Base-by-base conservation (phyloP, 2,113 vertebrate species). In the Dicrurus megarhynchus region DNA sequence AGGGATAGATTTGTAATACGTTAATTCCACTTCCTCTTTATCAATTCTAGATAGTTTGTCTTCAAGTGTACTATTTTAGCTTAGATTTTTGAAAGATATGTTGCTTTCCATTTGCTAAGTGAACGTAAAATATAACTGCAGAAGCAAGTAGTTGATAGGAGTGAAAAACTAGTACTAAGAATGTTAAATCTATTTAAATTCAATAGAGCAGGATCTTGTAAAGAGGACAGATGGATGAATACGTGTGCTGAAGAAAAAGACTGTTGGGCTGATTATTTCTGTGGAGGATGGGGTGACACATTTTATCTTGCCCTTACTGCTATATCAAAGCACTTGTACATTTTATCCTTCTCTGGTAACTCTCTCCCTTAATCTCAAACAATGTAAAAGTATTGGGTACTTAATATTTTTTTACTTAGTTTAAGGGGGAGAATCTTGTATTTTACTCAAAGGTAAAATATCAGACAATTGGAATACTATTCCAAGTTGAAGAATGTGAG, bases 121-220 rank as follows among this genome's bases (percentile, higher is more conserved):
- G 94, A 97, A 93, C 85, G 81, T 91, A 96, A 97, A 97, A 85
- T 95, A 68, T 69, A 97, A 79, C 85, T 95, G 86, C 93, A 96
- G 96, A 97, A 95, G 59, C 96, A 97, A 96, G 80, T 89, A 96
- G 74, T 83, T 79, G 84, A 94, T 94, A 96, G 92, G 86, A 97
- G 94, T 94, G 95, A 93, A 97, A 97, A 97, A 88, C n/a, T 70
- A 96, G 71, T 73, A 76, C 85, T 84, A 81, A 95, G 89, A 97
- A 95, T 16, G 86, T 93, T 96, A 90, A 95, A 93, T 83, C 14
- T 71, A 33, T 52, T 95, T 95, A 74, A 88, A 84, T 83, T 74
- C 55, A 64, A 3, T 65, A 75, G 41, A 90, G 46, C n/a, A 44
- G 22, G 26, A 59, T 56, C 33, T 50, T 64, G 27, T 76, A 55